These are phyloP conservation scores for Platyrinchus mystaceus DNA, from an alignment of 2,797 vertebrate species.

Conservation along the genomic window DNA sequence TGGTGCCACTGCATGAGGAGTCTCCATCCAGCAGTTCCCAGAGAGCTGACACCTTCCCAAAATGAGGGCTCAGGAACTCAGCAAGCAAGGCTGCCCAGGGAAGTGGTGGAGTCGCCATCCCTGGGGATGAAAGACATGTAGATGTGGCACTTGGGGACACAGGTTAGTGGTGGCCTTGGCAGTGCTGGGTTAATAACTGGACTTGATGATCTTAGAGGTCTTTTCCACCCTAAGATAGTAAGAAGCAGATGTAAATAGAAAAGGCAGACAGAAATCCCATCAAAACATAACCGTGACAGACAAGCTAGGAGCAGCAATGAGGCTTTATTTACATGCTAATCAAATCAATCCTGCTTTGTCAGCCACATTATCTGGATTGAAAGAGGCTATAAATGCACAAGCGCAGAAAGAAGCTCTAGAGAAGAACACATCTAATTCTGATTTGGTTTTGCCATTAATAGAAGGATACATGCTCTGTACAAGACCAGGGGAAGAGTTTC, in stretches of 20 bases:
- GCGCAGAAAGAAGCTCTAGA: conserved; percentile 20
- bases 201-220: background rate
- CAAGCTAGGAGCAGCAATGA: conserved; percentile 27
- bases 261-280: conserved; percentile 49
- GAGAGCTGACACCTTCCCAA: background rate
- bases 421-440: conserved; percentile 14
- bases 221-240: background rate
- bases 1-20: background rate
- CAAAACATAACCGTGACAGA: conserved; percentile 29
- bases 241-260: conserved; percentile 19
- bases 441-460: background rate
- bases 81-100: background rate
- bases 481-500: background rate
- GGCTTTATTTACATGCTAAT: conserved; percentile 56
- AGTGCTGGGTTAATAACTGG: background rate
- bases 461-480: background rate
- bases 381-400: conserved; percentile 52
- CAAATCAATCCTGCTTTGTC: conserved; percentile 57
- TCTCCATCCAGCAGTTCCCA: background rate
- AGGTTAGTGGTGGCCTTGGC: background rate
- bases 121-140: background rate
- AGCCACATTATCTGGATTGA: conserved; percentile 39
- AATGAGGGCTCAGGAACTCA: rapidly evolving
- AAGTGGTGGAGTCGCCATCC: background rate
- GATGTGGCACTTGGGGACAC: background rate